Conservation (phyloP, 2,797 vertebrate species). For the Cetoscarus ocellatus region DNA sequence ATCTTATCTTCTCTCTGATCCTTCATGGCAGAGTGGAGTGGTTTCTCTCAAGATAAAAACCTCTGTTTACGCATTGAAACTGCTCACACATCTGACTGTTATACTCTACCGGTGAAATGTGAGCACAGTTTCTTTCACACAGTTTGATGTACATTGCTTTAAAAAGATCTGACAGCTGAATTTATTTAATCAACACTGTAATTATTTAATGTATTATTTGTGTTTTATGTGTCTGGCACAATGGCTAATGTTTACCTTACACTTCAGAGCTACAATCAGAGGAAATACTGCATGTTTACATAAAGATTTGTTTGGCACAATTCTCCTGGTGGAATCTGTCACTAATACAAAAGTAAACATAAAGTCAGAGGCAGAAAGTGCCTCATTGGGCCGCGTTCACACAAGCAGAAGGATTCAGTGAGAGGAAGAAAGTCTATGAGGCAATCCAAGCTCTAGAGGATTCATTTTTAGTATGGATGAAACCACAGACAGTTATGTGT, state of each 20-base stretch:
- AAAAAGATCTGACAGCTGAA: neutral
- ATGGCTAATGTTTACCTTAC: neutral
- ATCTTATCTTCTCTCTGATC: neutral
- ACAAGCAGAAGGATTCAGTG: conserved; percentile 27
- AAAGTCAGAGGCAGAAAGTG: conserved; percentile 15
- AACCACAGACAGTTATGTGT: conserved; percentile 65
- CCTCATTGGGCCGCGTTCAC: conserved; percentile 30
- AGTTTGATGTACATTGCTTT: neutral
- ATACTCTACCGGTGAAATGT: neutral
- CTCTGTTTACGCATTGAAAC: neutral
- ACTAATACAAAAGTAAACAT: conserved; percentile 7
- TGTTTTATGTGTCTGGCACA: neutral
- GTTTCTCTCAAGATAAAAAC: neutral
- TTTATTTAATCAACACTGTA: too few relatives aligned
- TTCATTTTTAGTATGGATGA: conserved; percentile 62
- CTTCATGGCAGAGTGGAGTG: neutral
- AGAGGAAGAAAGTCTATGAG: conserved; percentile 36
- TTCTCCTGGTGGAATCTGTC: conserved; percentile 2
- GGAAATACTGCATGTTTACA: neutral
- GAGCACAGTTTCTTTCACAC: neutral
- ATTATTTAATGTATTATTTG: neutral
- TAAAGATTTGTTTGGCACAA: neutral
- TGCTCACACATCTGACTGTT: neutral
- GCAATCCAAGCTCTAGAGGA: conserved; percentile 48
- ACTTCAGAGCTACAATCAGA: too few relatives aligned